Evolutionary conservation across 2,888 invertebrate genomes (phyloP).

Genomic region (Mystacides longicornis): DNA sequence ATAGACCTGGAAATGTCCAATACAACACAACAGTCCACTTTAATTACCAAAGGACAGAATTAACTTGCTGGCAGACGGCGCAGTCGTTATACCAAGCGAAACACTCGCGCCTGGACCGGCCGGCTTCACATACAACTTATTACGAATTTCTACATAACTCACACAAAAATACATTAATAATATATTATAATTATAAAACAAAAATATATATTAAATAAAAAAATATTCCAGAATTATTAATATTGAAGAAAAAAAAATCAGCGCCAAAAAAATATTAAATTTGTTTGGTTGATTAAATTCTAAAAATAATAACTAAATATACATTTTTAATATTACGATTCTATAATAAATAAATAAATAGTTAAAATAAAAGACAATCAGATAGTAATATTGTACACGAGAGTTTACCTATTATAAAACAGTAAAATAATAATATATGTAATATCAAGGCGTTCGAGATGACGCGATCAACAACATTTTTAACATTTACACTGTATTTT

Average conservation of each 20-base stretch:
- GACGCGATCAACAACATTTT: slow-evolving; percentile 43
- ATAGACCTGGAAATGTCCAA: slow-evolving; percentile 1
- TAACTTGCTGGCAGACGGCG: slow-evolving; percentile 13
- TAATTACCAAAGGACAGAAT: slow-evolving; percentile 12
- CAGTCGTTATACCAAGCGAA: slow-evolving; percentile 3
- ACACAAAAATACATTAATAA: not conserved
- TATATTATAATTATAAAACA: not conserved
- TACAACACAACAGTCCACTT: not conserved
- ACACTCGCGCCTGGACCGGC: slow-evolving; percentile 9
- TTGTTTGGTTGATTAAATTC: too few species aligned
- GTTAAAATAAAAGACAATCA: too few species aligned
- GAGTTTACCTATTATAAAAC: too few species aligned
- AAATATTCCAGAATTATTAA: too few species aligned
- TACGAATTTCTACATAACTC: not conserved
- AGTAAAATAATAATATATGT: too few species aligned
- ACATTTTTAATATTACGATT: too few species aligned
- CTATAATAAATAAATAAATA: too few species aligned
- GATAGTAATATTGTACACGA: too few species aligned
- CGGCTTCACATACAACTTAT: slow-evolving; percentile 6
- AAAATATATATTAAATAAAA: too few species aligned
- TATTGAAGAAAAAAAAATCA: too few species aligned
- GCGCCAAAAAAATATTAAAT: too few species aligned
- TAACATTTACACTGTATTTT: slow-evolving; percentile 39
- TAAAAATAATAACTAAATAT: too few species aligned
- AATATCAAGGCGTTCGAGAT: slow-evolving; percentile 17